Evolutionary conservation across 1,140 invertebrate species (phyloP).

Genomic region (Antheraea mylitta): DNA sequence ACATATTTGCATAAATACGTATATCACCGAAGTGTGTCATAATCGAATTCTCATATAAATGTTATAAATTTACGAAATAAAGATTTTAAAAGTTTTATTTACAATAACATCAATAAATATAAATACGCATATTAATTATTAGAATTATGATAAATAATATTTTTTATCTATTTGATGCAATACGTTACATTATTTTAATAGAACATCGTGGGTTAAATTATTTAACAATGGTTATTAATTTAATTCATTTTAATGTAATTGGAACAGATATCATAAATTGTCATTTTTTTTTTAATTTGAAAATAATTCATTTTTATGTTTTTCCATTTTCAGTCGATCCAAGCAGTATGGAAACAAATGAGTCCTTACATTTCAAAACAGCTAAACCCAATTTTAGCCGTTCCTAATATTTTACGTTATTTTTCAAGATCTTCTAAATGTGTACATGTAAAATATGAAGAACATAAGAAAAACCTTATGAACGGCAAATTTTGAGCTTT

Average conservation of each 20-base stretch:
- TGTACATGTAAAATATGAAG: too few relatives aligned
- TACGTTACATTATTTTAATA: background rate
- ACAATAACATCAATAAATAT: constrained; percentile 34
- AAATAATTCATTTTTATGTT: too few relatives aligned
- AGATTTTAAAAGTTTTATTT: constrained; percentile 54
- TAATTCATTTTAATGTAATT: background rate
- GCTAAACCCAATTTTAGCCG: too few relatives aligned
- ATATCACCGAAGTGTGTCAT: constrained; percentile 23
- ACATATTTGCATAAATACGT: background rate
- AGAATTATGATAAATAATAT: constrained; percentile 30
- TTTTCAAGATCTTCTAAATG: too few relatives aligned
- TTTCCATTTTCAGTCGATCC: too few relatives aligned
- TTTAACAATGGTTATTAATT: background rate
- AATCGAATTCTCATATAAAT: constrained; percentile 58
- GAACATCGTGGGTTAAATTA: background rate
- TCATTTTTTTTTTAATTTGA: too few relatives aligned
- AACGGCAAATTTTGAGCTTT: too few relatives aligned
- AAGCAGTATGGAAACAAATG: too few relatives aligned
- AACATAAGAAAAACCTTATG: too few relatives aligned
- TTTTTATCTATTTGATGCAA: constrained; percentile 10
- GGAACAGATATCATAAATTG: too few relatives aligned
- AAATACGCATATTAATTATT: constrained; percentile 43
- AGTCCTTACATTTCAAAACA: too few relatives aligned
- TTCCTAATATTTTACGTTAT: too few relatives aligned
- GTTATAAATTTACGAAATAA: constrained; percentile 43